Conservation (phyloP, 2,113 vertebrate genomes). For the Bufo gargarizans region DNA sequence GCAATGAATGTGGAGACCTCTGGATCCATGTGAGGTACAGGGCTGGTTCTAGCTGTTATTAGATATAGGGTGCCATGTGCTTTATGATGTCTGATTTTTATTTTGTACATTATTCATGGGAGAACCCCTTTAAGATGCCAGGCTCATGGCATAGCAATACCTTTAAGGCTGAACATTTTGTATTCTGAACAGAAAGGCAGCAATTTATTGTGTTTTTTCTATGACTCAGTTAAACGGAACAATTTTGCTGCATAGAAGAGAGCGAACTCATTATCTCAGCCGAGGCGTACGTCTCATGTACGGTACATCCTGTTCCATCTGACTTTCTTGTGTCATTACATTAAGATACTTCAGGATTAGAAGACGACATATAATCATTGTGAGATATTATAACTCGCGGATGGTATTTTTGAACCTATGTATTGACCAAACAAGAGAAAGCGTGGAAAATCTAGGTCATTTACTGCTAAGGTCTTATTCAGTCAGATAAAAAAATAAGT, state of each 20-base stretch:
- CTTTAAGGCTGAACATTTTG: background rate
- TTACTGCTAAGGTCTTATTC: too few relatives aligned
- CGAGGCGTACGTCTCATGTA: background rate
- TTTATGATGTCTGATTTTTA: too few relatives aligned
- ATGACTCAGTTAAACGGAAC: conserved; percentile 9
- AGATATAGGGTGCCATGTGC: too few relatives aligned
- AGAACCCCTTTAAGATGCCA: too few relatives aligned
- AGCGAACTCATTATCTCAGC: background rate
- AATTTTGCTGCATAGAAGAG: conserved; percentile 7
- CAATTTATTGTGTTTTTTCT: background rate
- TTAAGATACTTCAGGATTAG: background rate
- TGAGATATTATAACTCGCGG: background rate
- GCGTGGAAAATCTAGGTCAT: too few relatives aligned
- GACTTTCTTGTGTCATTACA: background rate
- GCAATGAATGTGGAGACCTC: too few relatives aligned
- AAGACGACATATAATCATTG: background rate
- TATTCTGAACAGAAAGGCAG: background rate
- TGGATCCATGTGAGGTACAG: too few relatives aligned
- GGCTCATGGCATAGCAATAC: too few relatives aligned
- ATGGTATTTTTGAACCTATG: too few relatives aligned
- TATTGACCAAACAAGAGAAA: background rate
- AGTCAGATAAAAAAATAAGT: too few relatives aligned
- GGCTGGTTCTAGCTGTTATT: too few relatives aligned
- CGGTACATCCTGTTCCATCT: background rate
- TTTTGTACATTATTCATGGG: too few relatives aligned